Conservation (phyloP, 2,888 invertebrate species). For the Latrodectus elegans region DNA sequence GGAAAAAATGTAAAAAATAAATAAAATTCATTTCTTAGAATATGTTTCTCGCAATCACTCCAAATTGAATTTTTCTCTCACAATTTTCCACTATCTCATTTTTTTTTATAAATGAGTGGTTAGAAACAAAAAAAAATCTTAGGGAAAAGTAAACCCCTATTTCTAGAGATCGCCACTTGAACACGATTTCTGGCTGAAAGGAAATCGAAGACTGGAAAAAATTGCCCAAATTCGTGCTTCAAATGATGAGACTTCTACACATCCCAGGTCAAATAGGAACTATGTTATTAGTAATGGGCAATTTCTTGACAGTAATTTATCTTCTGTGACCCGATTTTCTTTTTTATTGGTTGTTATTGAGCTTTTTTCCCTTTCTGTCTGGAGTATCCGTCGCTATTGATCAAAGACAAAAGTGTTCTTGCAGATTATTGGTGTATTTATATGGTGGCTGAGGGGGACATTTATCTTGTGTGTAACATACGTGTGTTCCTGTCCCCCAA, state of each 20-base stretch:
- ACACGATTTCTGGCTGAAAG: not conserved
- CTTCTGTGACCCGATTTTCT: slow-evolving; percentile 27
- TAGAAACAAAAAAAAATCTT: too few species aligned
- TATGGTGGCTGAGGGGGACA: slow-evolving; percentile 8
- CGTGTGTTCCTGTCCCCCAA: not conserved
- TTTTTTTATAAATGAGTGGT: too few species aligned
- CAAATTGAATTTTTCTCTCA: too few species aligned
- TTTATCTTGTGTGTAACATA: slow-evolving; percentile 17
- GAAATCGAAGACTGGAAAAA: slow-evolving; percentile 28
- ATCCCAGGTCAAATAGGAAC: slow-evolving; percentile 24
- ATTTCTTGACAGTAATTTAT: slow-evolving; percentile 43
- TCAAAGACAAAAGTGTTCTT: slow-evolving; percentile 43
- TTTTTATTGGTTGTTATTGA: not conserved
- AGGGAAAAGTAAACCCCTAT: too few species aligned
- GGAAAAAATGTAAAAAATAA: too few species aligned
- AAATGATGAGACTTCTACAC: slow-evolving; percentile 9
- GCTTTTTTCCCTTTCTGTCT: too few species aligned
- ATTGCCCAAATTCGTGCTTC: slow-evolving; percentile 45
- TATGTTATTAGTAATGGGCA: slow-evolving; percentile 56
- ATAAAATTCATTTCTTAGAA: too few species aligned
- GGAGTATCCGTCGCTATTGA: slow-evolving; percentile 19
- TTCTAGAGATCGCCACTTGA: too few species aligned
- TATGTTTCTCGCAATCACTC: too few species aligned
- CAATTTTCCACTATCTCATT: too few species aligned
- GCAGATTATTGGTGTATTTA: slow-evolving; percentile 47